Evolutionary conservation across 2,113 vertebrate genomes (phyloP), one percentile per base, ranked within the genome.

Genomic region (Centropus bengalensis): DNA sequence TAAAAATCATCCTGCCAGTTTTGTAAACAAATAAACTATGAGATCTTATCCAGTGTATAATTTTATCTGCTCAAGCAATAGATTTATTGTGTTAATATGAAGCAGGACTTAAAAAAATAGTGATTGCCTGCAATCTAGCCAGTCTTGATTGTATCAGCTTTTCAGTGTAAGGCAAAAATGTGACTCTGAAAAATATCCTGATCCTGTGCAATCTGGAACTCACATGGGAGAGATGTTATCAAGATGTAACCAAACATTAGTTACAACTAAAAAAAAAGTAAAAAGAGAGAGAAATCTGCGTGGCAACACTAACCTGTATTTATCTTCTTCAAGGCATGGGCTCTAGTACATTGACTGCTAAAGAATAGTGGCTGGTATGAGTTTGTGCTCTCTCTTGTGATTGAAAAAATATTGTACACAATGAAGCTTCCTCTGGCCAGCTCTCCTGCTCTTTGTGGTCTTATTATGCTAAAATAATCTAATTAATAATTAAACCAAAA

Each of bases 11-110:
- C 38, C 76, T 97, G 94, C 56, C 79, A 91, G 96, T 94, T 97
- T 93, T 94, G 91, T 92, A 97, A 97, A 96, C 83, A 97, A 96
- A 95, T 87, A 96, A 95, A 94, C 74, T 87, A 28, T 44, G 80
- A 94, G 97, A 97, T 97, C 89, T 97, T 97, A 92, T 97, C 96
- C 4, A 5, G 28, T 27, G 55, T 95, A 86, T 78, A 96, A 96
- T 96, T 96, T 94, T 96, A 89, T 97, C 93, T 89, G 42, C n/a
- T 76, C 55, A 91, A 58, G 51, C 96, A 82, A 86, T 97, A 97
- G 97, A 98, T 97, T 98, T 97, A 97, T 97, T 96, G 88, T 91
- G 94, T 88, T 97, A 96, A 96, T 97, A 97, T 2, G 9, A 96
- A 95, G 70, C 90, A 84, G 1, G 93, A 96, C 96, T 95, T 97